Evolutionary conservation across 2,113 vertebrate genomes (phyloP), one percentile per base, ranked within the genome.

Genomic region (Saguinus imperator): DNA sequence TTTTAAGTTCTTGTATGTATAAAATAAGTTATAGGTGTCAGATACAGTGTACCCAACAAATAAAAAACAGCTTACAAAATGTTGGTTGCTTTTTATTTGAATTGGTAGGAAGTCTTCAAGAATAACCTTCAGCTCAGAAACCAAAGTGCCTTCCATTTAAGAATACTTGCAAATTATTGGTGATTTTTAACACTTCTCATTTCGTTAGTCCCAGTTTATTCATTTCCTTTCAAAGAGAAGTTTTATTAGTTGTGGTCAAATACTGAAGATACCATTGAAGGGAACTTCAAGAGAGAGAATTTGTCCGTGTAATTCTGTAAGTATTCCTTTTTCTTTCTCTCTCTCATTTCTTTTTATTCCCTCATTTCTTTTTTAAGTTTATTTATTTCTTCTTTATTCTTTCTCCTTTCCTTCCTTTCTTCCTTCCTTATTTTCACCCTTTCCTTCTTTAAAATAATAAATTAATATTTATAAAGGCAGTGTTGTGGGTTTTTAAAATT

Each of bases 181-280:
- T 94, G 57, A 45, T 73, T 4, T 45, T 89, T 55, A 89, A 76
- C 1, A 76, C 2, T 89, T 83, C 2, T 83, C 21, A 57, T 57
- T 48, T 13, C 18, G 10, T 2, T 93, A 61, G 40, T 64, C 25
- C 0, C 7, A 79, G 27, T 72, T 14, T 95, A 6, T 64, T 50
- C 40, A 20, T 58, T 68, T 70, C 18, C 27, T 89, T 32, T 20
- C 3, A 68, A 92, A 43, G 6, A 48, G 12, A 61, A 21, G 3
- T 50, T 94, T 96, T 58, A 66, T 79, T 70, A 5, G 12, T 87
- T 23, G 93, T 90, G 3, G 14, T 87, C 72, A 95, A 82, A 50
- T 2, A 87, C 3, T n/a, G 52, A 94, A 68, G 64, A 57, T 25
- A 83, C 6, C 32, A 86, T 45, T 91, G 91, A 79, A 82, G 4